phyloP scores from a whole-genome alignment of 2,113 vertebrate species.

The Perca flavescens region DNA sequence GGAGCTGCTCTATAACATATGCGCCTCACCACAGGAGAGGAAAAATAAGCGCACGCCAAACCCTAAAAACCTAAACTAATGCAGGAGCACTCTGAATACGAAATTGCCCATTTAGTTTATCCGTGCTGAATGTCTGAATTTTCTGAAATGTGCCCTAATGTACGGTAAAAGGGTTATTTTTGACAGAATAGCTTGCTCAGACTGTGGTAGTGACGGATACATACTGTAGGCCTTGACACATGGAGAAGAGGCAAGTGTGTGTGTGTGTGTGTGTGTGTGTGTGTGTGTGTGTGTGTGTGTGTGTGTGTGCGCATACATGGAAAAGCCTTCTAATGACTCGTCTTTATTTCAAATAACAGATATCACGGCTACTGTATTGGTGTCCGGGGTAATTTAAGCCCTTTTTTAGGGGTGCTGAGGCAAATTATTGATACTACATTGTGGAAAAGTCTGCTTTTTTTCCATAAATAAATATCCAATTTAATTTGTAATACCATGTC shows the following conservation, averaged over 20 bases:
- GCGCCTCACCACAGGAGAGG: slow-evolving; percentile 71
- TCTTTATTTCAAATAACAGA: slow-evolving; percentile 46
- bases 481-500: no score
- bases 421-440: no score
- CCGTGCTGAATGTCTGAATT: slow-evolving; percentile 40
- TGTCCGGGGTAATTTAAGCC: no score
- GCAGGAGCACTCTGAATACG: slow-evolving; percentile 51
- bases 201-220: slow-evolving; percentile 33
- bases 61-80: slow-evolving; percentile 73
- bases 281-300: neutral
- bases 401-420: no score
- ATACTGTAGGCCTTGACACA: slow-evolving; percentile 5
- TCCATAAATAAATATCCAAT: no score
- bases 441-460: no score
- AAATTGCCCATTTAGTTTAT: slow-evolving; percentile 70
- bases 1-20: slow-evolving; percentile 58
- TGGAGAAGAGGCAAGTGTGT: slow-evolving; percentile 7
- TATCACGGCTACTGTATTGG: slow-evolving; percentile 32
- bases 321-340: slow-evolving; percentile 18
- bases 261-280: slow-evolving; percentile 1
- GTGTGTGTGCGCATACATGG: neutral
- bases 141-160: slow-evolving; percentile 62
- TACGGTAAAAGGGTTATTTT: slow-evolving; percentile 56
- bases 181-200: slow-evolving; percentile 39
- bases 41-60: slow-evolving; percentile 75